phyloP scores from a whole-genome alignment of 2,797 vertebrate species.

The Amblyopsis hoosieri region DNA sequence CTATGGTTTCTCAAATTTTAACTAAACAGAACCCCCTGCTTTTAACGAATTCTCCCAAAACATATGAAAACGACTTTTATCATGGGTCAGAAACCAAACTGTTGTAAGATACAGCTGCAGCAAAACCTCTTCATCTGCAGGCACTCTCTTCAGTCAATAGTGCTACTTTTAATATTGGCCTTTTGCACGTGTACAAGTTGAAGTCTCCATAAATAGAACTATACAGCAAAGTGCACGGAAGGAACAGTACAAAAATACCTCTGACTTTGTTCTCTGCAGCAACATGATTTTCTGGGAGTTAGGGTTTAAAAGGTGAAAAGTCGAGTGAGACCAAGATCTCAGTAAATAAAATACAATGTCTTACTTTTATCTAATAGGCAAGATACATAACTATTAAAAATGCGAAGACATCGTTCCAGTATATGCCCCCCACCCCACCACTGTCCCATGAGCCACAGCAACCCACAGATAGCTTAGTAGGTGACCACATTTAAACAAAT shows the following conservation, averaged over 20 bases:
- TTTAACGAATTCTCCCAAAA: too few relatives aligned
- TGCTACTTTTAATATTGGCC: conserved; percentile 48
- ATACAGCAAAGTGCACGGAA: conserved; percentile 75
- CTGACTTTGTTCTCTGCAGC: conserved; percentile 66
- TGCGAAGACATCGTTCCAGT: conserved; percentile 71
- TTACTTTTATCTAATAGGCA: conserved; percentile 62
- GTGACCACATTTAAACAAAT: conserved; percentile 84
- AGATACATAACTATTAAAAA: conserved; percentile 72
- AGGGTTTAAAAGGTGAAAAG: conserved; percentile 69
- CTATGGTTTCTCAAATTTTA: too few relatives aligned
- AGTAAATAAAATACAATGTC: conserved; percentile 71
- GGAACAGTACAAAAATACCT: conserved; percentile 76
- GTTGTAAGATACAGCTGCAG: conserved; percentile 38
- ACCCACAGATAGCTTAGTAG: conserved; percentile 58
- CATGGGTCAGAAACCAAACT: not conserved
- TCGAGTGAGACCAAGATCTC: conserved; percentile 64
- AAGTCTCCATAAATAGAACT: conserved; percentile 69
- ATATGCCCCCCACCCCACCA: conserved; percentile 42
- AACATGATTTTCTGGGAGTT: conserved; percentile 45
- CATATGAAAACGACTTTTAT: too few relatives aligned
- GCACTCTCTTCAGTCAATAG: conserved; percentile 56
- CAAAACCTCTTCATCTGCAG: conserved; percentile 30
- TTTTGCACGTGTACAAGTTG: conserved; percentile 64
- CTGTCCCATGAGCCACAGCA: conserved; percentile 41
- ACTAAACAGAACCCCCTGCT: too few relatives aligned